Conservation (phyloP, 2,113 vertebrate species). For the Misgurnus anguillicaudatus region DNA sequence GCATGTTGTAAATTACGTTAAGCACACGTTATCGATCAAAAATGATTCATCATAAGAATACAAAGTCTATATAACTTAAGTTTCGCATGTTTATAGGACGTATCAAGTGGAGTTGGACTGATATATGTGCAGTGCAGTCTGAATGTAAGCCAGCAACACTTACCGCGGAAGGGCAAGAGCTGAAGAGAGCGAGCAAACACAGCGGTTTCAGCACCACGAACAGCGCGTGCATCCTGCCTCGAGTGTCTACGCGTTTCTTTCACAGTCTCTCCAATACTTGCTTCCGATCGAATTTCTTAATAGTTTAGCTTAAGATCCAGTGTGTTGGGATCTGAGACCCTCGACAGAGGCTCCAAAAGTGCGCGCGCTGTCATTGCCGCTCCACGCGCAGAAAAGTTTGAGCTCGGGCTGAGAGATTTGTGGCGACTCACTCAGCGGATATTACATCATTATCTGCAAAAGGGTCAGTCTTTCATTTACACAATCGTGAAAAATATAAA, state of each 20-base stretch:
- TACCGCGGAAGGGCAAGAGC: conserved; percentile 86
- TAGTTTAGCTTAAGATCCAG: not conserved
- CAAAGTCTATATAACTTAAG: no score
- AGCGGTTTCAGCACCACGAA: conserved; percentile 81
- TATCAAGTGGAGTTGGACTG: no score
- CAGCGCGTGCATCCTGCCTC: conserved; percentile 83
- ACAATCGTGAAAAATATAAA: no score
- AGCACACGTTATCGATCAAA: no score
- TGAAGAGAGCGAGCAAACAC: conserved; percentile 81
- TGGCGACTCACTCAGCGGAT: conserved; percentile 72
- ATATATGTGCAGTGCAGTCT: no score
- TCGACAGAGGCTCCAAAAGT: conserved; percentile 42
- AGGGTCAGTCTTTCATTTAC: not conserved
- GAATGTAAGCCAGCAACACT: conserved; percentile 52
- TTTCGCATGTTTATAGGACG: no score
- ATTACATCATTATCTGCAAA: conserved; percentile 79
- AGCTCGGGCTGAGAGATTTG: conserved; percentile 50
- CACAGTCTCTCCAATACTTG: conserved; percentile 1
- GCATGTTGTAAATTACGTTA: no score
- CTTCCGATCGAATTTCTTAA: conserved; percentile 51
- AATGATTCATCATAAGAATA: no score
- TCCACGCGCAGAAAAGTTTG: conserved; percentile 75
- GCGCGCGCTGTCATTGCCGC: conserved; percentile 62
- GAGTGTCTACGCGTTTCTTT: conserved; percentile 49
- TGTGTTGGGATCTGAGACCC: conserved; percentile 47